phyloP scores from a whole-genome alignment of 1,140 invertebrate species.

The Wasmannia auropunctata region DNA sequence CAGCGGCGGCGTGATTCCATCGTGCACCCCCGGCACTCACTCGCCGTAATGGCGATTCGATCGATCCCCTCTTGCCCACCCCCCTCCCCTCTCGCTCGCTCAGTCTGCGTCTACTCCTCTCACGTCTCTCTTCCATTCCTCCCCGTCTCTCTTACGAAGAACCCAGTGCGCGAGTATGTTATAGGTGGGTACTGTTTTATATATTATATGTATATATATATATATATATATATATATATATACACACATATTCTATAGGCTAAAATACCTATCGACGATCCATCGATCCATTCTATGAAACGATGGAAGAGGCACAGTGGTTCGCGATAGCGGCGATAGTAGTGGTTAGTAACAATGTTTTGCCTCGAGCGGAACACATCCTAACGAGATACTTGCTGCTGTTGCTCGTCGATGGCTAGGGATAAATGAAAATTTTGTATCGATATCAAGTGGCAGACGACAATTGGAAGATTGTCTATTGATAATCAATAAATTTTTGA shows the following conservation, averaged over 20 bases:
- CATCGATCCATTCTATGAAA: slow-evolving; percentile 67
- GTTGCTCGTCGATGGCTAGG: not conserved
- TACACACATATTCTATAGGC: slow-evolving; percentile 75
- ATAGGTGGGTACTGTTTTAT: slow-evolving; percentile 69
- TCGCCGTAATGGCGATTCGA: slow-evolving; percentile 83
- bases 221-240: too few species aligned
- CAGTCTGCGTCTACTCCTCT: slow-evolving; percentile 33
- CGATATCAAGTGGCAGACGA: not conserved
- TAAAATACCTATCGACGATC: slow-evolving; percentile 78
- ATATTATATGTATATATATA: too few species aligned
- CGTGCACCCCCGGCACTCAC: slow-evolving; percentile 79
- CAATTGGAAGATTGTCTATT: not conserved
- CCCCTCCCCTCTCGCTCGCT: not conserved
- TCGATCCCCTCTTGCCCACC: slow-evolving; percentile 74
- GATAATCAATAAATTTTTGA: not conserved
- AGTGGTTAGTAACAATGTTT: slow-evolving; percentile 65
- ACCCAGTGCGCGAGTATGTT: slow-evolving; percentile 66
- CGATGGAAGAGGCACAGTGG: slow-evolving; percentile 29
- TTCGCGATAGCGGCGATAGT: slow-evolving; percentile 45
- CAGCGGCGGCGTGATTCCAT: slow-evolving; percentile 83
- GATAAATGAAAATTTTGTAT: slow-evolving; percentile 22
- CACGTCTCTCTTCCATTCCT: slow-evolving; percentile 29
- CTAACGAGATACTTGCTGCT: slow-evolving; percentile 21
- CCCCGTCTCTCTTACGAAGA: slow-evolving; percentile 46
- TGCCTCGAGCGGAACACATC: slow-evolving; percentile 53